Conservation (phyloP, 2,888 invertebrate genomes). For the Phrixothrix hirtus region DNA sequence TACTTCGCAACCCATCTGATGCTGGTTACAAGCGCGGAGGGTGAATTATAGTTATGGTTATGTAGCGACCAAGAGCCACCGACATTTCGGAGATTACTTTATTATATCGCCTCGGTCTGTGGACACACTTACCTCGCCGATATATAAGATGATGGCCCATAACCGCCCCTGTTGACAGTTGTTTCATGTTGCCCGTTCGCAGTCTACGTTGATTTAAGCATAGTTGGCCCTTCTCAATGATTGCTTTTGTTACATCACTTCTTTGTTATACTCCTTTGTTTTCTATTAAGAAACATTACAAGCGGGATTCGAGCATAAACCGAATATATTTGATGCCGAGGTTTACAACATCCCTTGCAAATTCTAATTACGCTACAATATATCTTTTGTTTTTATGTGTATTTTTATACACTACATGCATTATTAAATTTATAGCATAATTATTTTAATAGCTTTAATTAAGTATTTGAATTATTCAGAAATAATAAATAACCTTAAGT, state of each 20-base stretch:
- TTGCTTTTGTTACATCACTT: constrained; percentile 41
- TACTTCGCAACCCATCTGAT: constrained; percentile 44
- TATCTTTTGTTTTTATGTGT: no score
- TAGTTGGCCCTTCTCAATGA: constrained; percentile 45
- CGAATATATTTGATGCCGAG: constrained; percentile 16
- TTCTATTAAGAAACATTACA: constrained; percentile 26
- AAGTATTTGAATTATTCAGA: no score
- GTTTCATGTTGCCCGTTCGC: constrained; percentile 48
- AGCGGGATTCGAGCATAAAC: constrained; percentile 11
- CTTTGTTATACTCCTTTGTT: constrained; percentile 34
- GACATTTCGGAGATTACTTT: constrained; percentile 56
- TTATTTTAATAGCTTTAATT: no score
- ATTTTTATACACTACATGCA: no score
- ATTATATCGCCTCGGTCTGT: constrained; percentile 52
- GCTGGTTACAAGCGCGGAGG: constrained; percentile 38
- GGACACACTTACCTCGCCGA: constrained; percentile 53
- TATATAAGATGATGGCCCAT: constrained; percentile 55
- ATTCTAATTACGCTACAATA: no score
- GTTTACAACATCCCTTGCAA: no score
- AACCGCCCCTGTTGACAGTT: constrained; percentile 54
- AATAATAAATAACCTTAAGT: no score
- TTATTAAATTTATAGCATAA: no score
- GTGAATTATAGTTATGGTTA: constrained; percentile 58
- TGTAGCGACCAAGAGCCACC: constrained; percentile 50
- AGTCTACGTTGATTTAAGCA: constrained; percentile 51